Evolutionary conservation across 1,140 invertebrate species (phyloP), one percentile per base, ranked within the genome.

Genomic region (Idris sp.): DNA sequence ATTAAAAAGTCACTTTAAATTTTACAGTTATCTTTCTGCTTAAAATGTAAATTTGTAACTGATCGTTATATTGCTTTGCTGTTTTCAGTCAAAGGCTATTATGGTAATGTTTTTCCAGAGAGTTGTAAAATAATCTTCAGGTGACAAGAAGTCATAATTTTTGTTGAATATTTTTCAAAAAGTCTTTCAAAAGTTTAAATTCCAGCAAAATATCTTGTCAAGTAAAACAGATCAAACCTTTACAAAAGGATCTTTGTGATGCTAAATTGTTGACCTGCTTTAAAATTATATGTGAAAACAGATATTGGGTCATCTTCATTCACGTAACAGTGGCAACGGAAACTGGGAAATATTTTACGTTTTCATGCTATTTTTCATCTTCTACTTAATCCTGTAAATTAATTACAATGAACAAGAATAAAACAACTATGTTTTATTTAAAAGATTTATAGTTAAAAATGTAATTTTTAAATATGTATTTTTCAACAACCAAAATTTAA

Each of bases 161-260:
- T 41, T 43, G 38, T 53, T 65, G 28, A 53, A 8, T 30, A 35
- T 2, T 26, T 65, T 22, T 9, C 15, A 18, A 18, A 53, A 31
- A n/a, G n/a, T 44, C 19, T 46, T 44, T 10, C 46, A 62, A 62
- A 62, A 62, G 59, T 33, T 16, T 2, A 19, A 25, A 51, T 62
- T 62, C 59, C 59, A 7, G 36, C 26, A 13, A 64, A 53, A 61
- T 11, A 43, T 64, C 40, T 26, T n/a, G 26, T 31, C 59, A 53
- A 19, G 48, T 53, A 64, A 64, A 64, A 53, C 40, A 43, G 59
- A 40, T 64, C 59, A 64, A 9, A 40, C n/a, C n/a, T 49, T 41
- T 9, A 31, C 38, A 25, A 64, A 53, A 43, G 36, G 15, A 31
- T n/a, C 30, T 26, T 64, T 53, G 22, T 43, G 4, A 62, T 51